Percentiles rank a stretch among this genome's conserved stretches.
phyloP scores from a whole-genome alignment of 2,113 vertebrate species.

The Serilophus lunatus region DNA sequence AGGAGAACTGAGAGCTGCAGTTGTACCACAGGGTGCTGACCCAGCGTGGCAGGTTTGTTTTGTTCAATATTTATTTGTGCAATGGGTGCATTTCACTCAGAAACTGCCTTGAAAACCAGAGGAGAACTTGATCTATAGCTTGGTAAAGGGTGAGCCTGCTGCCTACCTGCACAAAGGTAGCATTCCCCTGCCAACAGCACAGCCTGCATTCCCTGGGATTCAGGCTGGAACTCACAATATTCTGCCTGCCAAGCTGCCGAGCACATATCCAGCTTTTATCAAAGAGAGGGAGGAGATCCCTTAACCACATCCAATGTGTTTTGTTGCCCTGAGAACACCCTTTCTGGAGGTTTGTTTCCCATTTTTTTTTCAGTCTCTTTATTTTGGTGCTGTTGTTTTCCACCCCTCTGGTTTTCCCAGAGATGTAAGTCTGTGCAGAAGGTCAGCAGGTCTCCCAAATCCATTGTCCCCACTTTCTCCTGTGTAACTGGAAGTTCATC shows the following conservation, averaged over 20 bases:
- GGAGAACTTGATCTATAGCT: background rate
- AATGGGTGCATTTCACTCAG: fast-evolving
- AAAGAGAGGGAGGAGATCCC: background rate
- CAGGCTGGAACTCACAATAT: background rate
- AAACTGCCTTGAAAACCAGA: background rate
- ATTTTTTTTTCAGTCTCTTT: background rate
- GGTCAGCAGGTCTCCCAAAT: background rate
- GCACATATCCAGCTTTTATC: background rate
- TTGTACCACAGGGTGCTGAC: background rate
- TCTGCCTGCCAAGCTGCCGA: background rate
- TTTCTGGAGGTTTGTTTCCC: background rate
- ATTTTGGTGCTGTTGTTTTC: background rate
- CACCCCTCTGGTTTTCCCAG: background rate
- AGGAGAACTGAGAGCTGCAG: background rate
- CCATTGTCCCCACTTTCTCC: background rate
- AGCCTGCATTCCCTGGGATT: background rate
- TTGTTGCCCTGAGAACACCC: background rate
- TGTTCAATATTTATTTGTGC: background rate
- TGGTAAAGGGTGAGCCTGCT: background rate
- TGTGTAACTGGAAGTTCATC: background rate
- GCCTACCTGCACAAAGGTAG: background rate
- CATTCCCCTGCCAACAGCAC: background rate
- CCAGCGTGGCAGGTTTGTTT: background rate
- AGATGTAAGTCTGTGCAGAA: background rate
- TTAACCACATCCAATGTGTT: background rate